A percentile compares a stretch with the other conserved stretches of the same genome.
These are phyloP conservation scores for Ailuropoda melanoleuca DNA, from an alignment of 2,113 vertebrate genomes.

Conservation along the genomic window DNA sequence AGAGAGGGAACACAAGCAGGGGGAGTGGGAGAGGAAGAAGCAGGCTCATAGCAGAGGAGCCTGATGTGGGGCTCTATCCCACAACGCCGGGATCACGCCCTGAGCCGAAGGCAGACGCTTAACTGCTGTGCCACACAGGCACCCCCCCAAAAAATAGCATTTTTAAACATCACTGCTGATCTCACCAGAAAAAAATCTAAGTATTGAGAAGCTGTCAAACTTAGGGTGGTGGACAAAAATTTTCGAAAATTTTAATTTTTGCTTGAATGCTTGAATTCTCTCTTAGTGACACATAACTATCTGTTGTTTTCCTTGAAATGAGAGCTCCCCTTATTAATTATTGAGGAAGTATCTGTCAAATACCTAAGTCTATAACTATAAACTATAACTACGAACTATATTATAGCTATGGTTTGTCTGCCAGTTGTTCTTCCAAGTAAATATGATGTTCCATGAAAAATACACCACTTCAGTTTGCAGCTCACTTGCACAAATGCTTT, in stretches of 20 bases:
- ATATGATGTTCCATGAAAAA: constrained; percentile 4
- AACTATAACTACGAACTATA: neutral
- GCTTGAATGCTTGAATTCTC: neutral
- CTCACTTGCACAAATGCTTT: neutral
- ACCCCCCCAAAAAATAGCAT: neutral
- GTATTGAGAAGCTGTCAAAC: neutral
- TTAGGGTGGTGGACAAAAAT: neutral
- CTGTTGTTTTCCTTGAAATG: constrained; percentile 22
- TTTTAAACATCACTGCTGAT: constrained; percentile 33
- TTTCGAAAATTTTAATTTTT: constrained; percentile 47
- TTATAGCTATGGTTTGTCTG: neutral
- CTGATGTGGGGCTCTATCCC: no score
- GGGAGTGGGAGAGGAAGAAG: no score
- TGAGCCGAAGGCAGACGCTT: no score
- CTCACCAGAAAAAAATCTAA: neutral
- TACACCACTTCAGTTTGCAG: neutral
- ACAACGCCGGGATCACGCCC: no score
- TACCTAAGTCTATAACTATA: neutral
- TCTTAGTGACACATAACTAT: neutral
- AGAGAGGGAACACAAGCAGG: no score
- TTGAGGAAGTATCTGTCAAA: neutral
- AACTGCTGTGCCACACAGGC: no score
- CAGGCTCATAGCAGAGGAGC: no score
- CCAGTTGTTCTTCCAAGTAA: constrained; percentile 25
- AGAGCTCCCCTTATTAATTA: constrained; percentile 33